Base-by-base conservation (phyloP, 2,888 invertebrate genomes). In the Trileptium ribeirensis region DNA sequence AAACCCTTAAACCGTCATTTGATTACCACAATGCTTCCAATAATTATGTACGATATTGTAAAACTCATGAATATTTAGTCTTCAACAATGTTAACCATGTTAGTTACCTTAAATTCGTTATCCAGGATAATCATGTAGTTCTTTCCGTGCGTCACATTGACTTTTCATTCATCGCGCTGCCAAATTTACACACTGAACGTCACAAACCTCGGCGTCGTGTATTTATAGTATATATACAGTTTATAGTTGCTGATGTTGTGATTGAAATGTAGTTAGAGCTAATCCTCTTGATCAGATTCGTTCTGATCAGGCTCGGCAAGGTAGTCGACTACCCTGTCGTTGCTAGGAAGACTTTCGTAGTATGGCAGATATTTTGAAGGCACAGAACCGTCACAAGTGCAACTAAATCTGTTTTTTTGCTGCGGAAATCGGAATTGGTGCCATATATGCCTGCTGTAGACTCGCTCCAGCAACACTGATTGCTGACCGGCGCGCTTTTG, bases 21-120 rank as follows among this genome's bases (percentile, higher is more conserved):
- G n/a, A n/a, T n/a, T n/a, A n/a, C n/a, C n/a, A n/a, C n/a, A n/a
- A n/a, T 64, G 64, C 19, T 24, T 24, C n/a, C 64, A n/a, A 64
- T n/a, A 24, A 24, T n/a, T n/a, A 64, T 64, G 64, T 64, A 64
- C 64, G 79, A 19, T n/a, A 67, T 51, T 3, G 67, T 67, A 37
- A 67, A 29, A 24, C 70, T 67, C 79, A 79, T 67, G 67, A 79
- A 79, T n/a, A 67, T 79, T 15, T n/a, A 8, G 8, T 29, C 37
- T n/a, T 67, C 24, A 3, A 31, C 33, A n/a, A 67, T 24, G n/a
- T 67, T 3, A 70, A 8, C 36, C n/a, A 24, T 19, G 34, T n/a
- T n/a, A 29, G 67, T 37, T 74, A 29, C 8, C n/a, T n/a, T n/a
- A n/a, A n/a, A n/a, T n/a, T n/a, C n/a, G n/a, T n/a, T n/a, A n/a